Conservation (phyloP, 2,888 invertebrate genomes). For the Philaethria dido region DNA sequence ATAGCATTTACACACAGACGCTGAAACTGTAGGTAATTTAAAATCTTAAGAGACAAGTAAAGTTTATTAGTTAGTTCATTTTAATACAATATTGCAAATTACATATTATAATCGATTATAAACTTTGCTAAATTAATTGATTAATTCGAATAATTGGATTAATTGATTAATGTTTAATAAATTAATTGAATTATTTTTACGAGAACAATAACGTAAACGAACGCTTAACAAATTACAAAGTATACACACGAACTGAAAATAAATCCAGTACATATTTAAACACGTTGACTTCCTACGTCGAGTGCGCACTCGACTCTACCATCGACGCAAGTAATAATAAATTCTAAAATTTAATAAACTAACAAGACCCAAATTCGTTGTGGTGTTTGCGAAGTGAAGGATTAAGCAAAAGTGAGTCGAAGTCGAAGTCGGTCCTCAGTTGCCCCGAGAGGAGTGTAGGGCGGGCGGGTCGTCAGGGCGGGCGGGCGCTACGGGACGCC, state of each 20-base stretch:
- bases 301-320: background rate
- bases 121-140: too few species aligned
- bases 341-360: constrained; percentile 25
- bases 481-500: constrained; percentile 9
- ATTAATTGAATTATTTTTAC: too few species aligned
- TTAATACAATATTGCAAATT: too few species aligned
- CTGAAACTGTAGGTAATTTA: too few species aligned
- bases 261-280: constrained; percentile 14
- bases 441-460: background rate
- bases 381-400: constrained; percentile 19
- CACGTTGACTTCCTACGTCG: background rate
- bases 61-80: too few species aligned
- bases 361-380: constrained; percentile 17
- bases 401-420: constrained; percentile 23
- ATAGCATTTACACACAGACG: too few species aligned
- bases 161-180: too few species aligned
- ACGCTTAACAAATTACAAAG: background rate
- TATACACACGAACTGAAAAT: constrained; percentile 13
- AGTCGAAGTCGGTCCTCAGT: constrained; percentile 27
- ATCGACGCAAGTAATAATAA: constrained; percentile 20
- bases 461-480: background rate
- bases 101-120: too few species aligned
- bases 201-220: constrained; percentile 9
- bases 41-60: too few species aligned
- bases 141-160: too few species aligned